Evolutionary conservation across 2,113 vertebrate species (phyloP), one percentile per base, ranked within the genome.

Genomic region (Vulpes vulpes): DNA sequence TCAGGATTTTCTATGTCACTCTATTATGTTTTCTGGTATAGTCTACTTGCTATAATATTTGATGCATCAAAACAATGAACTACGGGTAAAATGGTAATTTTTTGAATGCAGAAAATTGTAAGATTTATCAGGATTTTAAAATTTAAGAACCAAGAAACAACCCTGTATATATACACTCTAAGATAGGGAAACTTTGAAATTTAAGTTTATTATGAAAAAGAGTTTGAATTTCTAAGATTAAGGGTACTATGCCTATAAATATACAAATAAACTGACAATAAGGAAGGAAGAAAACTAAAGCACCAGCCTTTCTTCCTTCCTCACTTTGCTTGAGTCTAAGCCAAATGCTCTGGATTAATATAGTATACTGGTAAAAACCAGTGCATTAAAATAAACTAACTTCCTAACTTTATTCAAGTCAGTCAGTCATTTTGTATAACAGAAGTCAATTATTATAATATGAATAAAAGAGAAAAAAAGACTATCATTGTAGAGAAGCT

Each of bases 1-100:
- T 65, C 92, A 93, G 8, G 87, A 95, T 95, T 96, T 96, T 95
- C 76, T 97, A 78, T 73, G 97, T 4, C 76, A 96, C n/a, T 98
- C 86, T 20, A 53, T 69, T 89, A 69, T 27, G 20, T 97, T 97
- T 93, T 84, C 92, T 95, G 35, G 17, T 62, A 81, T 49, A 79
- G 19, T 69, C 64, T 62, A 95, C 60, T 83, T 94, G 85, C 62
- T 89, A 79, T 67, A 95, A 76, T 92, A 92, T 76, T 81, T 92
- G 43, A 96, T 67, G 79, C 32, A 96, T 65, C 91, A 94, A 94
- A 97, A 78, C 83, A 97, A 94, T 89, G 85, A 97, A 84, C 53
- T 94, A 73, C 53, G 25, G 92, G 87, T 87, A 67, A 98, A 43
- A 43, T 43, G 43, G 43, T 43, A 43, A 43, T 95, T 74, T 86